phyloP scores from a whole-genome alignment of 2,113 vertebrate species.

The Oceanites oceanicus region DNA sequence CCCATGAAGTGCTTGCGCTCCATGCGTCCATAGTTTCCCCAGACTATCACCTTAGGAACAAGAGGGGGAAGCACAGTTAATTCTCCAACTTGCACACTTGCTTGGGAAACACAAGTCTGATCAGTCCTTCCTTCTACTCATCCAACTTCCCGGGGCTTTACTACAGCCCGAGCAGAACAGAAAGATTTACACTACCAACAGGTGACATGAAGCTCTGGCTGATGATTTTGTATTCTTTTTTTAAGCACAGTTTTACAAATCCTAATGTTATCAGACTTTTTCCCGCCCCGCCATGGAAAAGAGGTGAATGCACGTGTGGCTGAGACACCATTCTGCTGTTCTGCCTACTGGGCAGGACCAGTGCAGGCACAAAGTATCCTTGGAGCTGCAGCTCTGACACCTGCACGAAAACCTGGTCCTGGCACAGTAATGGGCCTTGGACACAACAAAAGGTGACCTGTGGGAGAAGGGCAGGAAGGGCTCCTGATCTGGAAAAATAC shows the following conservation, averaged over 20 bases:
- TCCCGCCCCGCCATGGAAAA: background rate
- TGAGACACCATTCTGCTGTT: background rate
- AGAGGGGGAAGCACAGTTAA: background rate
- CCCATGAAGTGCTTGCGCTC: conserved; percentile 99
- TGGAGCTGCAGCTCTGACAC: background rate
- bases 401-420: background rate
- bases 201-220: background rate
- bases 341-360: background rate
- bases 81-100: background rate
- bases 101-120: background rate
- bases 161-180: background rate
- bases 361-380: background rate
- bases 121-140: background rate
- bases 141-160: background rate
- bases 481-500: background rate
- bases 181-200: background rate
- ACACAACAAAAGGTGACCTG: background rate
- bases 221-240: background rate
- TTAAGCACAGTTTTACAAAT: background rate
- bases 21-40: conserved; percentile 98
- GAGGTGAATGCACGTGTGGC: background rate
- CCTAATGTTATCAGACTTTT: background rate
- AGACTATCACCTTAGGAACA: conserved; percentile 89
- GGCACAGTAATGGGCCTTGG: background rate
- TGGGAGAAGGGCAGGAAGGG: background rate